Conservation (phyloP, 2,113 vertebrate species). For the Nothocercus julius region DNA sequence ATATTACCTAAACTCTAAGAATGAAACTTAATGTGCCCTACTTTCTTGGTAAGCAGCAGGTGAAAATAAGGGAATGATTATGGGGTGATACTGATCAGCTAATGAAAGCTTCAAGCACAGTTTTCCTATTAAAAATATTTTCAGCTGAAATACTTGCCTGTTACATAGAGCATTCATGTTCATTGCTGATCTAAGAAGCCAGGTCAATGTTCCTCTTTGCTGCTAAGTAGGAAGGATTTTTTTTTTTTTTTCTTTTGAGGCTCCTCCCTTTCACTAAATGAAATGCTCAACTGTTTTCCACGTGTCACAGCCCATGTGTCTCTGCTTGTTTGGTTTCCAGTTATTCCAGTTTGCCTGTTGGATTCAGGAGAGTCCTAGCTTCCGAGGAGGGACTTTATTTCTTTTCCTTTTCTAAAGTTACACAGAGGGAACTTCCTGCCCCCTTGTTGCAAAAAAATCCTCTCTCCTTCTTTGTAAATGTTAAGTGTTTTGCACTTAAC, state of each 20-base stretch:
- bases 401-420: neutral
- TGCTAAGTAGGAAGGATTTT: neutral
- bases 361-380: neutral
- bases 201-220: neutral
- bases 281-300: neutral
- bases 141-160: neutral
- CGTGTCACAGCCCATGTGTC: neutral
- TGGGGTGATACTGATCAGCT: neutral
- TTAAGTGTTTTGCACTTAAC: neutral
- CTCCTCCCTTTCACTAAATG: neutral
- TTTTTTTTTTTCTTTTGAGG: neutral
- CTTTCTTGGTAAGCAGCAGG: neutral
- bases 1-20: neutral
- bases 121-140: neutral
- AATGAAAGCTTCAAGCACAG: neutral
- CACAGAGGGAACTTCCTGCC: neutral
- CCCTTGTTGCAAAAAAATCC: neutral
- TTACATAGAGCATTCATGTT: neutral
- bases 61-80: neutral
- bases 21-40: neutral
- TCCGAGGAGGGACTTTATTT: neutral
- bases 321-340: slow-evolving; percentile 26
- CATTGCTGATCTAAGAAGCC: neutral
- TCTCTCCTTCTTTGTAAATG: neutral
- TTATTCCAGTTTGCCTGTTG: slow-evolving; percentile 38